Evolutionary conservation across 2,888 invertebrate species (phyloP).

Genomic region (Teleiodes luculella): DNA sequence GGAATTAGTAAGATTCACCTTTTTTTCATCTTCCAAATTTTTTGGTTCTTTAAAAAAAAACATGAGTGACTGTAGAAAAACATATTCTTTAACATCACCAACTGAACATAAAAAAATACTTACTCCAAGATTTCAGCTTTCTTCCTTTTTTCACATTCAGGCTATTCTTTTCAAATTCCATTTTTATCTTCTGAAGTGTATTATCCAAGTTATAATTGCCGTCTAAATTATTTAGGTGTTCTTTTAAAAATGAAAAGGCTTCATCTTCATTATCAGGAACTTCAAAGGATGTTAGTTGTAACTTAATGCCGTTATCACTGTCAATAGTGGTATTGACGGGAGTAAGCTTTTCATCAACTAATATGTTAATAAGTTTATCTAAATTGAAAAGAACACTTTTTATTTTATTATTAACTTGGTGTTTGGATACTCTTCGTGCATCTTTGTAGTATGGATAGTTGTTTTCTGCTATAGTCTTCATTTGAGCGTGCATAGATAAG

Average conservation of each 20-base stretch:
- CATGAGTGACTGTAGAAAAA: background rate
- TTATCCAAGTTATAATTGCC: background rate
- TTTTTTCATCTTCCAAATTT: conserved; percentile 15
- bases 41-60: background rate
- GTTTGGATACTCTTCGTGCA: conserved; percentile 23
- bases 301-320: background rate
- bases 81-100: background rate
- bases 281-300: background rate
- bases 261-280: background rate
- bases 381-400: conserved; percentile 17
- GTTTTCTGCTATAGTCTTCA: conserved; percentile 32
- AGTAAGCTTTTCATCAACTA: conserved; percentile 20
- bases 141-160: background rate
- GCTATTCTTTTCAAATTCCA: background rate
- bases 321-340: background rate
- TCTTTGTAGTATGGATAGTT: conserved; percentile 29
- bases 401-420: conserved; percentile 15
- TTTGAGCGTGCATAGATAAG: conserved; percentile 34
- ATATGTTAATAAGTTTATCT: conserved; percentile 24
- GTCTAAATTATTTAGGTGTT: background rate
- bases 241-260: background rate
- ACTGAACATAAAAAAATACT: conserved; percentile 18
- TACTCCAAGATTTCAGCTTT: conserved; percentile 30
- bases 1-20: conserved; percentile 6
- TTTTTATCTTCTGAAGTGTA: background rate